A percentile compares a stretch with the other conserved stretches of the same genome.
phyloP scores from a whole-genome alignment of 2,113 vertebrate genomes.

The Albula glossodonta region DNA sequence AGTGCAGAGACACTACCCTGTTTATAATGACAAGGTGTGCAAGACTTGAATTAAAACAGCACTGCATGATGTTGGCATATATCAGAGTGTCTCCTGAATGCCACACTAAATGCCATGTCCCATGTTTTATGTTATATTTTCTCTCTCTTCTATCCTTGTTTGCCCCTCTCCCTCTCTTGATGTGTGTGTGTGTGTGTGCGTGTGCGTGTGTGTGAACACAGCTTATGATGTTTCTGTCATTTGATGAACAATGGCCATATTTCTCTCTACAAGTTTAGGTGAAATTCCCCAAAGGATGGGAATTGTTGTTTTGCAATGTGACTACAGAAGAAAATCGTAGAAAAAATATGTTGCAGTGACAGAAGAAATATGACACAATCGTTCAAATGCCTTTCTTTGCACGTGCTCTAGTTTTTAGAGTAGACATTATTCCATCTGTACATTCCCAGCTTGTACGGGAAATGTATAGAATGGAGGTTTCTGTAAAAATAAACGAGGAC shows the following conservation, averaged over 20 bases:
- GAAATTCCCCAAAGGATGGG: neutral
- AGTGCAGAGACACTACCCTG: neutral
- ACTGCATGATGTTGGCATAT: no score
- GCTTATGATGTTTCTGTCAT: neutral
- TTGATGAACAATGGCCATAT: neutral
- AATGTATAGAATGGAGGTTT: neutral
- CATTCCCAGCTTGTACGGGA: neutral
- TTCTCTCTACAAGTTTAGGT: neutral
- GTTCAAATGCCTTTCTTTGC: neutral
- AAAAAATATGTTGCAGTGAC: neutral
- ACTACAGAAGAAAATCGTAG: neutral
- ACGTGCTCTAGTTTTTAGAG: no score
- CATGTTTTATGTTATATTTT: neutral
- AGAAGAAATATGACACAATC: neutral
- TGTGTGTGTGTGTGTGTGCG: neutral
- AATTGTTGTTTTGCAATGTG: neutral
- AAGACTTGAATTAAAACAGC: neutral
- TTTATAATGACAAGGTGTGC: neutral
- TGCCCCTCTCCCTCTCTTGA: neutral
- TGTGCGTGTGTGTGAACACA: neutral
- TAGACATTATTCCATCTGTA: neutral
- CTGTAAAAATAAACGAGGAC: neutral
- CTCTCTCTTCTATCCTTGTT: neutral
- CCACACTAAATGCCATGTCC: no score
- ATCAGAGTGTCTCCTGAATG: no score